Evolutionary conservation across 1,140 invertebrate species (phyloP).

Genomic region (Nixonia krombeini): DNA sequence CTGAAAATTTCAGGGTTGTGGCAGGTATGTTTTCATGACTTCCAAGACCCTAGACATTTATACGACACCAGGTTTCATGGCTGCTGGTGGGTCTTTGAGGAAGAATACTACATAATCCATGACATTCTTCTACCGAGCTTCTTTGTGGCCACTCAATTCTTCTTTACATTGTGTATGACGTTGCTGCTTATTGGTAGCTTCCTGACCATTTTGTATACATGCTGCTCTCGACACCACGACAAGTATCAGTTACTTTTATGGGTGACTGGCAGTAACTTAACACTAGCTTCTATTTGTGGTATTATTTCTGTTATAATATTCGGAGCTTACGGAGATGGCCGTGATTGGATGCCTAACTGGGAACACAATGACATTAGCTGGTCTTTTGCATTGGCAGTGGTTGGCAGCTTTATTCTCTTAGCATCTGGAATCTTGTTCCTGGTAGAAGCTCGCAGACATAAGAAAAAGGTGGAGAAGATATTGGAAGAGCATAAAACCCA

Average conservation of each 20-base stretch:
- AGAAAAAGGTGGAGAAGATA: conserved; percentile 78
- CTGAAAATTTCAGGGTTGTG: conserved; percentile 86
- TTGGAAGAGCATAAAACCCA: conserved; percentile 67
- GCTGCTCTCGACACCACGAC: conserved; percentile 84
- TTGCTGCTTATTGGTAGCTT: conserved; percentile 81
- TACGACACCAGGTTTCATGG: conserved; percentile 85
- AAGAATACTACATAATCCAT: conserved; percentile 92
- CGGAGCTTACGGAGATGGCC: conserved; percentile 88
- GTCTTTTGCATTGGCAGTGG: conserved; percentile 90
- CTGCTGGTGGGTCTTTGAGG: conserved; percentile 95
- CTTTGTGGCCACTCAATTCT: conserved; percentile 93
- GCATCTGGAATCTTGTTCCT: conserved; percentile 84
- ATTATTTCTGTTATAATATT: conserved; percentile 84
- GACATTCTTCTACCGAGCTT: conserved; percentile 88
- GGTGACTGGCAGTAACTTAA: conserved; percentile 80
- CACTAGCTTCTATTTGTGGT: conserved; percentile 82
- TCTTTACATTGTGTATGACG: conserved; percentile 89
- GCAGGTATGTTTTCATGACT: conserved; percentile 91
- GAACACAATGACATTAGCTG: conserved; percentile 96
- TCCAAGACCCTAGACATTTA: conserved; percentile 84
- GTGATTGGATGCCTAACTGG: conserved; percentile 97
- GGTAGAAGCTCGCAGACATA: conserved; percentile 84
- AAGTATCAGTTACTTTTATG: conserved; percentile 82
- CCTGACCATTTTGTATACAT: conserved; percentile 80
- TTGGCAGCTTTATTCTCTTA: conserved; percentile 82